Conservation (phyloP, 1,140 invertebrate species). For the Cydia amplana region DNA sequence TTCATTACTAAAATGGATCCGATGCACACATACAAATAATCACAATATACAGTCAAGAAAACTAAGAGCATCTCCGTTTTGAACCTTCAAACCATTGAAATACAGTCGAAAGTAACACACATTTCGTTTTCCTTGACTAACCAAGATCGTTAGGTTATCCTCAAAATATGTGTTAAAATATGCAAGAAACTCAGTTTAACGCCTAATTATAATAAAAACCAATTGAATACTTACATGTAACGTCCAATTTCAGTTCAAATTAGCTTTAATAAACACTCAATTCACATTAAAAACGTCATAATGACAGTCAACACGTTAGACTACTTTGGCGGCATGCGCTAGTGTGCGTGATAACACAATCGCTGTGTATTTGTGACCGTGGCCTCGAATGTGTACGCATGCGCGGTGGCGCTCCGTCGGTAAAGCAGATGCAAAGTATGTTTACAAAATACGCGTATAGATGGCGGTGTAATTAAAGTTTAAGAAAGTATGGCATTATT, state of each 20-base stretch:
- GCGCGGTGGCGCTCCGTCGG: constrained; percentile 50
- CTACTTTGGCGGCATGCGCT: constrained; percentile 47
- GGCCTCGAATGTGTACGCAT: constrained; percentile 66
- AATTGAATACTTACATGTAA: constrained; percentile 59
- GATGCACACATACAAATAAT: constrained; percentile 13
- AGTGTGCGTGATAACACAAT: constrained; percentile 54
- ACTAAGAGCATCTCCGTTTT: neutral
- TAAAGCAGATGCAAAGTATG: constrained; percentile 50
- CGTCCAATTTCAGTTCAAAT: constrained; percentile 41
- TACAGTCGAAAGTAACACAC: neutral
- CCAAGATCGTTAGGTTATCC: neutral
- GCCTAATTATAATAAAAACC: constrained; percentile 15
- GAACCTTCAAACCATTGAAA: neutral
- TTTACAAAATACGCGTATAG: constrained; percentile 41
- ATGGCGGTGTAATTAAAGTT: constrained; percentile 51
- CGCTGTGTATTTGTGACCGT: constrained; percentile 60
- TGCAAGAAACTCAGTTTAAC: neutral
- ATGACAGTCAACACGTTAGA: constrained; percentile 60
- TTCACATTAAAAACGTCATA: constrained; percentile 56
- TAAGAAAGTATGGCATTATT: neutral
- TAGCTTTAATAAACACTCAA: constrained; percentile 51
- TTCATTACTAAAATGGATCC: constrained; percentile 6
- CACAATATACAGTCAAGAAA: neutral
- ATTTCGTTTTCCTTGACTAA: neutral
- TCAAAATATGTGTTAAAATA: neutral